Evolutionary conservation across 30 jellyfish, hydroid and myxozoan genomes (phyloP).

Genomic region (Mastigias papua): DNA sequence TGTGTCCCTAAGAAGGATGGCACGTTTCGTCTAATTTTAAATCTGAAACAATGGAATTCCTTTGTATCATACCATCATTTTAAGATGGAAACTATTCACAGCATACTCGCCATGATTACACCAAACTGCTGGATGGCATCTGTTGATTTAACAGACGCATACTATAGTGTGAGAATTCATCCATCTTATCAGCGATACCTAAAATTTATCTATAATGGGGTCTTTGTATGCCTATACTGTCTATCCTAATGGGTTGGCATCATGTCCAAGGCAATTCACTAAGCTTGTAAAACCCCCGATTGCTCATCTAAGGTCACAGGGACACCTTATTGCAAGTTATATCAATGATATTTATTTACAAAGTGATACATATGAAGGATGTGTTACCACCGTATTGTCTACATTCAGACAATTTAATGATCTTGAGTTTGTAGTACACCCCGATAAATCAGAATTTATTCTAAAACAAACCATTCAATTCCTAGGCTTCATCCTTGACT

Average conservation of each 20-base stretch:
- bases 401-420: slow-evolving; percentile 8
- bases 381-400: slow-evolving; percentile 12
- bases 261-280: slow-evolving; percentile 54
- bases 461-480: slow-evolving; percentile 27
- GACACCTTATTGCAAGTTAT: slow-evolving; percentile 18
- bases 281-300: slow-evolving; percentile 41
- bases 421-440: slow-evolving; percentile 58
- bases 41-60: slow-evolving; percentile 25
- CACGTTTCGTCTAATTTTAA: slow-evolving; percentile 27
- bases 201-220: slow-evolving; percentile 16
- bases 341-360: slow-evolving; percentile 35
- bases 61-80: slow-evolving; percentile 52
- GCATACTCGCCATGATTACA: slow-evolving; percentile 18
- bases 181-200: slow-evolving; percentile 27
- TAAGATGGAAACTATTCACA: slow-evolving; percentile 55
- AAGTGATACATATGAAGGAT: slow-evolving; percentile 23
- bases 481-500: slow-evolving; percentile 32
- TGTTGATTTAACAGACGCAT: slow-evolving; percentile 47
- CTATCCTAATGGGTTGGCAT: slow-evolving; percentile 50
- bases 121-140: slow-evolving; percentile 60
- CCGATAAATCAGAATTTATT: slow-evolving; percentile 35
- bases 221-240: slow-evolving; percentile 32
- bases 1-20: slow-evolving; percentile 34
- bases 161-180: slow-evolving; percentile 30
- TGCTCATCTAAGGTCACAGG: slow-evolving; percentile 30